These are phyloP conservation scores for Marronus borbonicus DNA, from an alignment of 2,888 invertebrate genomes.

Conservation along the genomic window DNA sequence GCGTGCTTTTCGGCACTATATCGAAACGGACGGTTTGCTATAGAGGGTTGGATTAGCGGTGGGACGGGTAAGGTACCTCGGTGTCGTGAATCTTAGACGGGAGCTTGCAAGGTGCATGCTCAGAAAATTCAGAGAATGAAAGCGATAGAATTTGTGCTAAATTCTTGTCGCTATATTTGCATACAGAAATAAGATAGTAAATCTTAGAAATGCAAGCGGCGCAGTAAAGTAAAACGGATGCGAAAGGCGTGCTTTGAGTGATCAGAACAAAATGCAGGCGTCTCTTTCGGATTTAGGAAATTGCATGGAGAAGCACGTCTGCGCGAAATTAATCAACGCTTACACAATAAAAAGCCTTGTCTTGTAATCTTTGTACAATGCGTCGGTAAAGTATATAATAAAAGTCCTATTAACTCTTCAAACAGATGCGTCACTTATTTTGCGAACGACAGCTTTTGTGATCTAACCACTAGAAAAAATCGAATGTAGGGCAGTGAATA, in stretches of 20 bases:
- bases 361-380: too few relatives aligned
- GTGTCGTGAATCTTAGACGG: background rate
- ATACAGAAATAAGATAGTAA: slow-evolving; percentile 4
- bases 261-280: background rate
- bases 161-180: slow-evolving; percentile 10
- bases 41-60: background rate
- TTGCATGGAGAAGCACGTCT: too few relatives aligned
- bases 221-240: background rate
- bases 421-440: too few relatives aligned
- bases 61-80: background rate
- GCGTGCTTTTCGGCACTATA: background rate
- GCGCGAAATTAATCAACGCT: too few relatives aligned
- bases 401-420: too few relatives aligned
- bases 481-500: too few relatives aligned
- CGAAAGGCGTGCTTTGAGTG: background rate
- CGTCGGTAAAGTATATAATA: too few relatives aligned
- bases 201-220: background rate
- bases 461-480: too few relatives aligned
- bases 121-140: background rate
- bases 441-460: too few relatives aligned
- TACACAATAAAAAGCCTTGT: too few relatives aligned
- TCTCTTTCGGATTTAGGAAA: background rate
- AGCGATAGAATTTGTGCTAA: background rate
- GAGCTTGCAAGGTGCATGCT: background rate
- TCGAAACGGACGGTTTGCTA: background rate